Evolutionary conservation across 37 sponge, comb jelly and placozoan species (phyloP).

Genomic region (Spongilla lacustris): DNA sequence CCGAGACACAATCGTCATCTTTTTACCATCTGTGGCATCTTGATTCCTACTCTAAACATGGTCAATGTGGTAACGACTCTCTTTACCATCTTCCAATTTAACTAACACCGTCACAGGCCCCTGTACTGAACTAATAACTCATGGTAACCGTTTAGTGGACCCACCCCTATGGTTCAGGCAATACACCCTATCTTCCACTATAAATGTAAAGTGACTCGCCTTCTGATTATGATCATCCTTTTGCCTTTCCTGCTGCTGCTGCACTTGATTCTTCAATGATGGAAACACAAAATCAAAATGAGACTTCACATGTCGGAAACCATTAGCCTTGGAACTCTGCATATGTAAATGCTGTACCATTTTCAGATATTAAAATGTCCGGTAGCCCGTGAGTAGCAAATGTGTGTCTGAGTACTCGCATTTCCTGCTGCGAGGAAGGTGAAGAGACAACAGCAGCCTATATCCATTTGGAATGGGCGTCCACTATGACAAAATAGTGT

Average conservation of each 20-base stretch:
- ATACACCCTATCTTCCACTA: no score
- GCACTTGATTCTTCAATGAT: background rate
- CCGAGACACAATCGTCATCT: no score
- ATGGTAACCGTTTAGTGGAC: no score
- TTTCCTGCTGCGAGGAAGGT: conserved; percentile 12
- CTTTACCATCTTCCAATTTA: no score
- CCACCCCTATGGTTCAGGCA: no score
- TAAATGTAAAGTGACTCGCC: background rate
- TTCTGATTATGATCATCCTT: background rate
- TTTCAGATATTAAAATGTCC: background rate
- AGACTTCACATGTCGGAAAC: conserved; percentile 2
- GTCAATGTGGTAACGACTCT: no score
- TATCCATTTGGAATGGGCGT: conserved; percentile 41
- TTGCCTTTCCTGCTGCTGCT: background rate
- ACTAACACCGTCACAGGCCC: no score
- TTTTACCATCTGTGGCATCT: no score
- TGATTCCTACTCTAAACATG: no score
- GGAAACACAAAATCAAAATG: background rate
- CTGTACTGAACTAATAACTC: no score
- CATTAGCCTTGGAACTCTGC: conserved; percentile 11
- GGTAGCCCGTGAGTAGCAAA: conserved; percentile 52
- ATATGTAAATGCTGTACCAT: background rate
- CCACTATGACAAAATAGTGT: conserved; percentile 31
- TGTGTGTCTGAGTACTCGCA: conserved; percentile 12
- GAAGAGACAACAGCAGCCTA: conserved; percentile 4